Base-by-base conservation (phyloP, 2,888 invertebrate species). In the Boloria euphrosyne region DNA sequence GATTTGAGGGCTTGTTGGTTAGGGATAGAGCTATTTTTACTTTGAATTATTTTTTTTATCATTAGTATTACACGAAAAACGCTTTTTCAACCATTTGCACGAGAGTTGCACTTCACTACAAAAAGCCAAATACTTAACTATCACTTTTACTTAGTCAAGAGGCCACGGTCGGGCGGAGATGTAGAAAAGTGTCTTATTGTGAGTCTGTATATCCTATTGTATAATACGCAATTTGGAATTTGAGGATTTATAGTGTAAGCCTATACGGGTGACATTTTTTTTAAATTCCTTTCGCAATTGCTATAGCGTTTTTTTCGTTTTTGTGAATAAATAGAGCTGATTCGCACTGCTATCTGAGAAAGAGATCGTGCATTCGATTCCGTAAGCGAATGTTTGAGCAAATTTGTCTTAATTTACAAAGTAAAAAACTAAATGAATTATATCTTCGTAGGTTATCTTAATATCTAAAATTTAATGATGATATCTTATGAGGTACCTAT, bases 121-220 rank as follows among this genome's bases (percentile, higher is more conserved):
- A 46, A 14, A 50, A 50, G 31, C 31, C 13, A 47, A 47, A 62
- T 44, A 59, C 62, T 68, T 66, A 49, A 60, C 52, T 60, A 68
- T 63, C 70, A 70, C 70, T 68, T 68, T 70, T 70, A 68, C 68
- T 68, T 44, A 70, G 64, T 69, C 71, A 71, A 70, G 65, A 68
- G 53, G 43, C 61, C 53, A 72, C 73, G 74, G 67, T 53, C 65
- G 71, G 72, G 63, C 72, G 57, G 72, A 71, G 66, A 72, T 68
- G 61, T 61, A 66, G 71, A 74, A 70, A 71, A 75, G 73, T 75
- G 73, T 76, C 71, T 59, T 67, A 31, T 44, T 60, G 50, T 58
- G 17, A 51, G 46, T 67, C 67, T 70, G 71, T 68, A 16, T 46
- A 38, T 58, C 67, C 22, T 49, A 65, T 70, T 67, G 68, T 62